A percentile compares a stretch with the other conserved stretches of the same genome.
These are phyloP conservation scores for Xiphias gladius DNA, from an alignment of 2,113 vertebrate genomes.

Conservation along the genomic window DNA sequence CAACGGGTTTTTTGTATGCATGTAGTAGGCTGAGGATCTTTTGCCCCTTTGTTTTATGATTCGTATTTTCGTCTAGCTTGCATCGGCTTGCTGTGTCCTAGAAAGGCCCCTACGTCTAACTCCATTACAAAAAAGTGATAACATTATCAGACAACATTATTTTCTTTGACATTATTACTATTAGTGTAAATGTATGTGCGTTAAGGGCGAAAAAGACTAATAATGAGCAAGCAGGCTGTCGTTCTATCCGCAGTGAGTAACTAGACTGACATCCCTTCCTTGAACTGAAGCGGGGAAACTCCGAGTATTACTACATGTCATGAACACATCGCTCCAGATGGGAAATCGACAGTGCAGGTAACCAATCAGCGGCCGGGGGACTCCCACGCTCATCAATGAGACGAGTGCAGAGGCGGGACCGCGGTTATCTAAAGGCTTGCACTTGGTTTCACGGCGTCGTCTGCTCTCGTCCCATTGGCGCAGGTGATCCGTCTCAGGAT, in stretches of 20 bases:
- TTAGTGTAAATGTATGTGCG: background rate
- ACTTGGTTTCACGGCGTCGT: constrained; percentile 84
- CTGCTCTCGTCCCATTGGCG: constrained; percentile 79
- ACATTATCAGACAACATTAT: too few relatives aligned
- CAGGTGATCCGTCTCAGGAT: constrained; percentile 83
- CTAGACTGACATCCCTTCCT: background rate
- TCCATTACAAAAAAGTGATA: background rate
- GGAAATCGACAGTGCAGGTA: constrained; percentile 51
- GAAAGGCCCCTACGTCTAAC: background rate
- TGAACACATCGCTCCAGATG: constrained; percentile 46
- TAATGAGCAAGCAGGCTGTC: background rate
- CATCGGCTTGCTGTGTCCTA: background rate
- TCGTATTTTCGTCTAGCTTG: background rate
- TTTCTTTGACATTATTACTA: background rate
- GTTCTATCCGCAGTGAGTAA: background rate
- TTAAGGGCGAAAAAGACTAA: background rate
- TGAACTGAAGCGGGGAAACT: background rate
- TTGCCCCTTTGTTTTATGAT: background rate
- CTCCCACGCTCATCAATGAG: constrained; percentile 53
- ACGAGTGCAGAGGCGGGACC: constrained; percentile 62
- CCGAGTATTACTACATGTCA: background rate
- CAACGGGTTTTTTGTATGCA: background rate
- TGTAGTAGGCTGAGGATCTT: too few relatives aligned
- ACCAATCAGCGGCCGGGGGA: constrained; percentile 81
- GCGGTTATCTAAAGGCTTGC: constrained; percentile 67